Percentiles rank a stretch among this genome's conserved stretches.
Conservation (phyloP, 2,888 invertebrate genomes). For the Hipparchia sbordonii region DNA sequence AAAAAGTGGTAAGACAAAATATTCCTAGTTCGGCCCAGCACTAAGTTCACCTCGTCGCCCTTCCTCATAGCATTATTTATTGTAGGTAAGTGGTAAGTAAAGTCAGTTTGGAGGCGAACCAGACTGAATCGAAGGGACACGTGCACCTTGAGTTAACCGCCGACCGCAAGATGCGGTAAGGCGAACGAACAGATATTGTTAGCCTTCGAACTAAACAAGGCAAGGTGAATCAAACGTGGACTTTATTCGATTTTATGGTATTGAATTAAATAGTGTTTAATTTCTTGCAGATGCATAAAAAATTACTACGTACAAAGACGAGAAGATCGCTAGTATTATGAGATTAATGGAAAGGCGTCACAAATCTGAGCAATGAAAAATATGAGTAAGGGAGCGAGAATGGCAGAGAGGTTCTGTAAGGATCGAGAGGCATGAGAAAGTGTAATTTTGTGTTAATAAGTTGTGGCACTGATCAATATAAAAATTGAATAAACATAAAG, state of each 20-base stretch:
- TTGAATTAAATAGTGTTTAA: not conserved
- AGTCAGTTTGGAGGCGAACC: conserved; percentile 63
- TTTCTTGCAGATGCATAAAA: not conserved
- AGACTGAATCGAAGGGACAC: conserved; percentile 68
- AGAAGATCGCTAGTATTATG: not conserved
- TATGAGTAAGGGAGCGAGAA: too few relatives aligned
- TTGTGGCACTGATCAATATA: too few relatives aligned
- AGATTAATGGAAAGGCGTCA: too few relatives aligned
- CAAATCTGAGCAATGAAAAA: too few relatives aligned
- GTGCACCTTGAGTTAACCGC: conserved; percentile 63
- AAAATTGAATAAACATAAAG: too few relatives aligned
- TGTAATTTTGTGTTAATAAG: too few relatives aligned
- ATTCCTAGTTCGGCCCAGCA: not conserved
- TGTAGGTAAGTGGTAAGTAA: conserved; percentile 35
- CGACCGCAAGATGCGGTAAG: conserved; percentile 60
- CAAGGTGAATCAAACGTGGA: conserved; percentile 39
- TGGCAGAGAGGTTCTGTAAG: too few relatives aligned
- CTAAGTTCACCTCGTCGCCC: conserved; percentile 37
- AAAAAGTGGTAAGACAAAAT: not conserved
- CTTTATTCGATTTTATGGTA: conserved; percentile 23
- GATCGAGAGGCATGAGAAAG: too few relatives aligned
- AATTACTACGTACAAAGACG: not conserved
- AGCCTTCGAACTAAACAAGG: conserved; percentile 65
- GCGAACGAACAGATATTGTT: conserved; percentile 50
- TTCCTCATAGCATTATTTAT: conserved; percentile 57